Percentiles rank a stretch among this genome's conserved stretches.
These are phyloP conservation scores for Amphipoea oculea DNA, from an alignment of 2,888 invertebrate species.

Conservation along the genomic window DNA sequence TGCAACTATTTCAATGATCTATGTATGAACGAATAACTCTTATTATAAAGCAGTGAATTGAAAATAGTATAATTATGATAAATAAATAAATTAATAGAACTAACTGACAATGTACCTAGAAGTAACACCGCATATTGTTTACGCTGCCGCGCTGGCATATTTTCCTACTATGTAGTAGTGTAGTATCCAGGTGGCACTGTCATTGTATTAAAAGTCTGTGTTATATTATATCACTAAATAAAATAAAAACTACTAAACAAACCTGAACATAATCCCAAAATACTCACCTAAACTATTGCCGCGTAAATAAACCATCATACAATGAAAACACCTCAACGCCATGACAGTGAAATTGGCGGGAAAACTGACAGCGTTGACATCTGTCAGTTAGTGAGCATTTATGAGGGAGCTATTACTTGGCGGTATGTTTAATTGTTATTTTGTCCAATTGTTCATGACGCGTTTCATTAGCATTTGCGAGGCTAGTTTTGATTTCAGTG, in stretches of 20 bases:
- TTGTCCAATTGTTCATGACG: conserved; percentile 68
- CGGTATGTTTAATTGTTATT: conserved; percentile 72
- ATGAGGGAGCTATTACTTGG: conserved; percentile 73
- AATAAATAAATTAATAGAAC: background rate
- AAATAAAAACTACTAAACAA: background rate
- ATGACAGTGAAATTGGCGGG: conserved; percentile 75
- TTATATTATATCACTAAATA: background rate
- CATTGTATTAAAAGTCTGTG: background rate
- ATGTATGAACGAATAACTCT: background rate
- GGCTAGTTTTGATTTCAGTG: conserved; percentile 57
- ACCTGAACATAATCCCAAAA: conserved; percentile 16
- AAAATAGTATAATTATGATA: background rate
- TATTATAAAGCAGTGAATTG: background rate
- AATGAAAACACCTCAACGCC: conserved; percentile 57
- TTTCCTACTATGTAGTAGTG: background rate
- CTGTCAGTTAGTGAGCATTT: conserved; percentile 75
- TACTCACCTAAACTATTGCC: conserved; percentile 37
- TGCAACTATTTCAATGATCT: background rate
- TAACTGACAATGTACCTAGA: background rate
- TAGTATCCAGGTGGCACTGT: background rate
- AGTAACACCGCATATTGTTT: background rate
- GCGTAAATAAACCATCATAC: conserved; percentile 48
- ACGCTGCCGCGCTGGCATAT: background rate
- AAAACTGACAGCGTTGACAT: conserved; percentile 80
- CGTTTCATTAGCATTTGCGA: conserved; percentile 56